Evolutionary conservation across 53 echinoderm and acorn worm species (phyloP).

Genomic region (Zoroaster sp.): DNA sequence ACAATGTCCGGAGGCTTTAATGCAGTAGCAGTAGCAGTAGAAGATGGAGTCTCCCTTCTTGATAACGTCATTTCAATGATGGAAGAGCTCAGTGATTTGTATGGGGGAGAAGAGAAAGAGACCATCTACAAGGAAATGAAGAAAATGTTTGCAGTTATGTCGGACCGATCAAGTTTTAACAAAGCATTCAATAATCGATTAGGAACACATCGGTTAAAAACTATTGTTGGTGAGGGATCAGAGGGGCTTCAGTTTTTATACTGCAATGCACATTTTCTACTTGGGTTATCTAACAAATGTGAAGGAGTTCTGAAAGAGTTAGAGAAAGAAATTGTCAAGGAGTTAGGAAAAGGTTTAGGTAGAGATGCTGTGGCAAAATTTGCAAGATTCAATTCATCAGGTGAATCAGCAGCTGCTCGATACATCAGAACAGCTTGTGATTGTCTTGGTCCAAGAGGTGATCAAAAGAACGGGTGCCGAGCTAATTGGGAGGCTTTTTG

Average conservation of each 20-base stretch:
- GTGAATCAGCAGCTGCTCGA: conserved; percentile 9
- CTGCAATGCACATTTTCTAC: no score
- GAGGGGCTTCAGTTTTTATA: no score
- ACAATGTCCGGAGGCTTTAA: background rate
- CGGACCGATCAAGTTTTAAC: no score
- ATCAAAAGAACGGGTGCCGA: conserved; percentile 59
- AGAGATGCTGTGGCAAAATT: conserved; percentile 11
- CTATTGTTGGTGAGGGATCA: no score
- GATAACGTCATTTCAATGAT: conserved; percentile 16
- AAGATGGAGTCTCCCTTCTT: background rate
- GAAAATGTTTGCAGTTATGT: no score
- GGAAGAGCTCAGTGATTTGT: conserved; percentile 27
- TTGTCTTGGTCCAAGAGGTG: conserved; percentile 57
- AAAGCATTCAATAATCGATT: no score
- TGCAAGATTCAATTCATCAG: conserved; percentile 7
- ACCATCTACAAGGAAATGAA: background rate
- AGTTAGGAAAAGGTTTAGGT: conserved; percentile 3
- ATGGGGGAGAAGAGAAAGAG: background rate
- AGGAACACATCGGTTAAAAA: no score
- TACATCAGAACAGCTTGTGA: conserved; percentile 37
- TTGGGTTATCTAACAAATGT: background rate
- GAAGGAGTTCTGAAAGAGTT: conserved; percentile 10
- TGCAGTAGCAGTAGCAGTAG: background rate
- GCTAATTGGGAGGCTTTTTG: conserved; percentile 52
- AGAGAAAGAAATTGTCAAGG: conserved; percentile 5